Conservation (phyloP, 2,888 invertebrate species). For the Rhingia campestris region DNA sequence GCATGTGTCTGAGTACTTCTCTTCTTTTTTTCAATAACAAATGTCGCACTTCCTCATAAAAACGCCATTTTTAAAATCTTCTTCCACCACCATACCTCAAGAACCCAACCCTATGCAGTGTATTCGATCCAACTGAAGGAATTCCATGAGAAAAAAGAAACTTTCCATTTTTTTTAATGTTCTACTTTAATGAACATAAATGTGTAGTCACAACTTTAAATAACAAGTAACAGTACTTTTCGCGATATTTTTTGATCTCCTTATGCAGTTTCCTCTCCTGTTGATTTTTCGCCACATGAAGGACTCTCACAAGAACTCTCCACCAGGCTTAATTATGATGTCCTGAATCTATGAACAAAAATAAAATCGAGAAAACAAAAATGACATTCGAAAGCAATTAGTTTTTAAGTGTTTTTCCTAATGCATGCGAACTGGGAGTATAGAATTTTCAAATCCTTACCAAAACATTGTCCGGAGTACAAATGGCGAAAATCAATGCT, state of each 20-base stretch:
- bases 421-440: not conserved
- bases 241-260: not conserved
- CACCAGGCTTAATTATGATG: slow-evolving; percentile 76
- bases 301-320: slow-evolving; percentile 76
- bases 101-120: no score
- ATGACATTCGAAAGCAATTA: not conserved
- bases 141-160: not conserved
- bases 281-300: not conserved
- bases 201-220: slow-evolving; percentile 20
- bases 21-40: no score
- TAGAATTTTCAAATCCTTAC: slow-evolving; percentile 63
- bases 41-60: no score
- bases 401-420: not conserved
- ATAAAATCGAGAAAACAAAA: slow-evolving; percentile 3
- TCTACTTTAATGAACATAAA: slow-evolving; percentile 30
- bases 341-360: slow-evolving; percentile 75
- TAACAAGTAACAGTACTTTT: slow-evolving; percentile 33
- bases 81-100: no score
- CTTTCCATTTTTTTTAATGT: slow-evolving; percentile 8
- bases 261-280: not conserved
- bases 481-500: slow-evolving; percentile 77
- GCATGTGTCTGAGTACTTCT: no score
- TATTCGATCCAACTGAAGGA: no score
- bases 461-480: slow-evolving; percentile 77
- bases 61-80: no score